Conservation (phyloP, 2,888 invertebrate genomes). For the Danaus chrysippus region DNA sequence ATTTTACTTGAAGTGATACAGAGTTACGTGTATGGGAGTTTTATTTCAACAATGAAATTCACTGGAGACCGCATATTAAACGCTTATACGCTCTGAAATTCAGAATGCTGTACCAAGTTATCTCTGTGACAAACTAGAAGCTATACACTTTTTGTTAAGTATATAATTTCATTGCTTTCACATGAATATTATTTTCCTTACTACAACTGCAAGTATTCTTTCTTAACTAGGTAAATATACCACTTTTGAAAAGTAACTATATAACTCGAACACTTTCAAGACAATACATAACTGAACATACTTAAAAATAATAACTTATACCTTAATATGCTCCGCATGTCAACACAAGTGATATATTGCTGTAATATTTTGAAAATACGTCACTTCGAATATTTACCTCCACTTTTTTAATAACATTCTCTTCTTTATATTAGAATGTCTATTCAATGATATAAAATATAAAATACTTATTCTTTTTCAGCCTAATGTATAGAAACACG, state of each 20-base stretch:
- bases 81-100: constrained; percentile 36
- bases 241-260: constrained; percentile 46
- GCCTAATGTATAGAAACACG: too few relatives aligned
- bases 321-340: background rate
- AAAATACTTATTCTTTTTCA: too few relatives aligned
- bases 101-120: constrained; percentile 11
- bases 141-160: background rate
- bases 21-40: constrained; percentile 30
- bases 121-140: constrained; percentile 26
- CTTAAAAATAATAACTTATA: constrained; percentile 6
- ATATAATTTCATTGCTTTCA: background rate
- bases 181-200: too few relatives aligned
- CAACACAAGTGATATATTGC: background rate
- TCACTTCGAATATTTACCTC: too few relatives aligned
- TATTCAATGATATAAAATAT: too few relatives aligned
- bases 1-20: constrained; percentile 6
- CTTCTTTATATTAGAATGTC: too few relatives aligned
- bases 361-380: background rate
- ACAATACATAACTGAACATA: constrained; percentile 29
- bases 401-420: too few relatives aligned
- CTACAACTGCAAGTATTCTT: too few relatives aligned
- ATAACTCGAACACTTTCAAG: constrained; percentile 21
- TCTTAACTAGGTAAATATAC: too few relatives aligned
- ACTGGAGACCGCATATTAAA: constrained; percentile 39
- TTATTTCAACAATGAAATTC: constrained; percentile 45